Conservation (phyloP, 2,113 vertebrate species). For the Ameiurus melas region DNA sequence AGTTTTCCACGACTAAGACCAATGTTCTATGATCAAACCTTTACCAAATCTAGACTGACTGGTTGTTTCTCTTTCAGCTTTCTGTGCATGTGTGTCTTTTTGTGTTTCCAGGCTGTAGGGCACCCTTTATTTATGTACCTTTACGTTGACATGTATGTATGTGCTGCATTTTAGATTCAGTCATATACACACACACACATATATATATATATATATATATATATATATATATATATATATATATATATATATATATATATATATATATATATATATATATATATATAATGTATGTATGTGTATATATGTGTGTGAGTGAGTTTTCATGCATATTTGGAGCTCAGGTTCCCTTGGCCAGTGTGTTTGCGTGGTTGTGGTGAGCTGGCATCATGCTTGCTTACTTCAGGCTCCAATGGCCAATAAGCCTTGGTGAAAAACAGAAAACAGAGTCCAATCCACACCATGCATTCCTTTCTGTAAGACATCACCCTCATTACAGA, state of each 20-base stretch:
- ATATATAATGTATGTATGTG: no score
- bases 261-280: no score
- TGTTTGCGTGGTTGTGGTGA: conserved; percentile 15
- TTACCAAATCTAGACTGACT: conserved; percentile 36
- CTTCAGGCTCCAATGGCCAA: conserved; percentile 53
- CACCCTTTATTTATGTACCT: background rate
- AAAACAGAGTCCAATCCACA: conserved; percentile 32
- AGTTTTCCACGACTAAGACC: background rate
- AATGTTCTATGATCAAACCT: conserved; percentile 30
- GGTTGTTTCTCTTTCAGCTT: background rate
- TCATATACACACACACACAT: background rate
- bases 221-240: no score
- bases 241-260: no score
- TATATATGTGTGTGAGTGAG: no score
- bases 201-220: no score
- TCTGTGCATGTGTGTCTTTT: conserved; percentile 1
- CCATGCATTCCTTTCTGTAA: conserved; percentile 38
- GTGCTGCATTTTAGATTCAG: background rate
- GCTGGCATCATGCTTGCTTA: conserved; percentile 28
- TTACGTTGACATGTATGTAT: background rate
- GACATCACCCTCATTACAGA: conserved; percentile 41
- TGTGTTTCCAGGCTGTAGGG: background rate
- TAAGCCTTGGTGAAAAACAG: conserved; percentile 35
- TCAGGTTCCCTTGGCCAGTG: conserved; percentile 11
- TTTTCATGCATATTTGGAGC: conserved; percentile 3